Percentiles rank a stretch among this genome's conserved stretches.
These are phyloP conservation scores for Volucella zonaria DNA, from an alignment of 2,888 invertebrate genomes.

Conservation along the genomic window DNA sequence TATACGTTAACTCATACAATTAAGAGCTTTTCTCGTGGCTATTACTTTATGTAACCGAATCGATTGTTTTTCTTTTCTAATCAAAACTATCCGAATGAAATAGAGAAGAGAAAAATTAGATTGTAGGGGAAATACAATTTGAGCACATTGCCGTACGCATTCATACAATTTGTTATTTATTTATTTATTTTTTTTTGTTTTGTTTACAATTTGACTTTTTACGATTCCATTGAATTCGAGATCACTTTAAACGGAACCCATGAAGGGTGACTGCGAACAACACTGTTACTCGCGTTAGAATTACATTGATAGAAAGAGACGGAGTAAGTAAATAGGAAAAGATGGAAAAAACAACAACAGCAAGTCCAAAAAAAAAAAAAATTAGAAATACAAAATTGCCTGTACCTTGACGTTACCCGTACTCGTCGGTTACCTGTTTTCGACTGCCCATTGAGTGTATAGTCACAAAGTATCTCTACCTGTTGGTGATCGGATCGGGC, in stretches of 20 bases:
- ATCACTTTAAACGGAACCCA: constrained; percentile 54
- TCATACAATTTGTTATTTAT: too few relatives aligned
- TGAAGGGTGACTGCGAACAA: constrained; percentile 53
- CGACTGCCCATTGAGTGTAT: constrained; percentile 67
- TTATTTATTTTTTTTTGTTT: background rate
- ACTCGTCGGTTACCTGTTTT: constrained; percentile 73
- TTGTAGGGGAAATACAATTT: constrained; percentile 9
- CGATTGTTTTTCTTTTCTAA: constrained; percentile 11
- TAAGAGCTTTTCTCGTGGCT: constrained; percentile 25
- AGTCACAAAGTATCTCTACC: constrained; percentile 63
- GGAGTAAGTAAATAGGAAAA: constrained; percentile 9
- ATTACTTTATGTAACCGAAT: constrained; percentile 45
- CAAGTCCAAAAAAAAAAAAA: constrained; percentile 23
- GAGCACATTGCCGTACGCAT: constrained; percentile 29
- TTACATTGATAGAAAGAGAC: constrained; percentile 22
- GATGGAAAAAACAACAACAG: constrained; percentile 2
- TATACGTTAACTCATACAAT: constrained; percentile 23
- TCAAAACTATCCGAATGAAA: constrained; percentile 8
- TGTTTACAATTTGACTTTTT: constrained; percentile 51
- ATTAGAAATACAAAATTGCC: constrained; percentile 30
- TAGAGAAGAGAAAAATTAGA: constrained; percentile 1
- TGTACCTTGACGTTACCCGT: constrained; percentile 70
- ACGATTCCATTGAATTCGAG: constrained; percentile 46
- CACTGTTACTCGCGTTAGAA: constrained; percentile 50
- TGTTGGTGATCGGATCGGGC: constrained; percentile 52